Conservation (phyloP, 92 coral and sea anemone species). For the Phenganax marumi region DNA sequence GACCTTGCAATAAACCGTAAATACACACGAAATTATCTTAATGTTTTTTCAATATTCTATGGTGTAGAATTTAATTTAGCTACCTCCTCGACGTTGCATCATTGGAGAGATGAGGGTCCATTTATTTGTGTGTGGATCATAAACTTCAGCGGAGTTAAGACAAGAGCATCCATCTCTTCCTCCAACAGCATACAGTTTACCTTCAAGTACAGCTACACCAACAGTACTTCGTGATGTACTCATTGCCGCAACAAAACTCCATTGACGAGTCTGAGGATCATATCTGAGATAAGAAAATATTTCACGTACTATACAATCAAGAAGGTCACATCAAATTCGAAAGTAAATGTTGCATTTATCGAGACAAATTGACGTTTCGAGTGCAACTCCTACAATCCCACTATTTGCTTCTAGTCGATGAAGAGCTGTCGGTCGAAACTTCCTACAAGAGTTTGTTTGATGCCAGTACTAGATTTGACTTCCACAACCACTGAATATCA, state of each 20-base stretch:
- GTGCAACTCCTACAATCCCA: too few relatives aligned
- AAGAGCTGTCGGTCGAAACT: too few relatives aligned
- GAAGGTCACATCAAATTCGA: not conserved
- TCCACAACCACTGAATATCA: too few relatives aligned
- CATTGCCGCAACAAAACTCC: conserved; percentile 97
- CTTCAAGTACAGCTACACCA: conserved; percentile 90
- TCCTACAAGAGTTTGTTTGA: too few relatives aligned
- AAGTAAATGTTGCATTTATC: not conserved
- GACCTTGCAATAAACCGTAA: not conserved
- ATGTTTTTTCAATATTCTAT: not conserved
- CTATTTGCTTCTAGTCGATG: too few relatives aligned
- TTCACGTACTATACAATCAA: not conserved
- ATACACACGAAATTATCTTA: not conserved
- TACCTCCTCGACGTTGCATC: conserved; percentile 98
- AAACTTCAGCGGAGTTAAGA: conserved; percentile 85
- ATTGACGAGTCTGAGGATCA: conserved; percentile 88
- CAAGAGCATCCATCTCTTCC: conserved; percentile 99
- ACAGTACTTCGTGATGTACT: conserved; percentile 97
- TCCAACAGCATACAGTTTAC: conserved; percentile 97
- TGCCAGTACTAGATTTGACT: too few relatives aligned
- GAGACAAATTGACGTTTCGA: too few relatives aligned
- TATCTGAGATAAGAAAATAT: conserved; percentile 52
- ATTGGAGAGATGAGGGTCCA: conserved; percentile 89
- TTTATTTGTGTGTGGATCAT: conserved; percentile 95
- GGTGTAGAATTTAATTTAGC: not conserved